These are phyloP conservation scores for Crambe crambe DNA, from an alignment of 37 sponge, comb jelly and placozoan species.

Conservation along the genomic window DNA sequence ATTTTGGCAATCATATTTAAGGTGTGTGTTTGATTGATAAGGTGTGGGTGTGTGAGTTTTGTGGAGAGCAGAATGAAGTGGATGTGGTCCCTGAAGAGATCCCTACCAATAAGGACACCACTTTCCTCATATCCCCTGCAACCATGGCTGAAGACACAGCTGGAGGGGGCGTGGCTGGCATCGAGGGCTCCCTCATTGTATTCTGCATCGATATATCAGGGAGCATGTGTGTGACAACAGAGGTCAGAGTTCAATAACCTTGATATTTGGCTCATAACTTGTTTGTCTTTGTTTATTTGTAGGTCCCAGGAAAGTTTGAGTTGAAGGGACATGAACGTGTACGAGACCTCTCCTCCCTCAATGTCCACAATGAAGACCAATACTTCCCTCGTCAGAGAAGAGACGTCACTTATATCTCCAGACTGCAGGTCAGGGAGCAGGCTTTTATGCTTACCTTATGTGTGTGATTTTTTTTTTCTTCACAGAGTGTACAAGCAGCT, in stretches of 20 bases:
- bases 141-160: conserved; percentile 8
- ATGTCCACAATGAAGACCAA: conserved; percentile 48
- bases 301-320: conserved; percentile 74
- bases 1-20: background rate
- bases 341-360: conserved; percentile 15
- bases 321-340: conserved; percentile 59
- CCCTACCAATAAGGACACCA: conserved; percentile 72
- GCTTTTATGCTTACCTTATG: too few relatives aligned
- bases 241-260: conserved; percentile 38
- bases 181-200: conserved; percentile 62
- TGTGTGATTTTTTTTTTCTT: too few relatives aligned
- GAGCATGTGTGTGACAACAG: conserved; percentile 89
- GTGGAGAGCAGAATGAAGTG: conserved; percentile 68
- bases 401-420: conserved; percentile 77
- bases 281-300: background rate
- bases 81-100: conserved; percentile 82
- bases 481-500: conserved; percentile 82
- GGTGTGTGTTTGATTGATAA: too few relatives aligned
- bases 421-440: conserved; percentile 63
- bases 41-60: conserved; percentile 91
- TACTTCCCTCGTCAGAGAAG: conserved; percentile 51
- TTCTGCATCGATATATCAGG: conserved; percentile 92
- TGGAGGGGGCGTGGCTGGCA: conserved; percentile 6
- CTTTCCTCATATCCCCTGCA: conserved; percentile 71
- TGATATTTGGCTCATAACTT: background rate